These are phyloP conservation scores for Orchesellides sinensis DNA, from an alignment of 2,888 invertebrate genomes.

Conservation along the genomic window DNA sequence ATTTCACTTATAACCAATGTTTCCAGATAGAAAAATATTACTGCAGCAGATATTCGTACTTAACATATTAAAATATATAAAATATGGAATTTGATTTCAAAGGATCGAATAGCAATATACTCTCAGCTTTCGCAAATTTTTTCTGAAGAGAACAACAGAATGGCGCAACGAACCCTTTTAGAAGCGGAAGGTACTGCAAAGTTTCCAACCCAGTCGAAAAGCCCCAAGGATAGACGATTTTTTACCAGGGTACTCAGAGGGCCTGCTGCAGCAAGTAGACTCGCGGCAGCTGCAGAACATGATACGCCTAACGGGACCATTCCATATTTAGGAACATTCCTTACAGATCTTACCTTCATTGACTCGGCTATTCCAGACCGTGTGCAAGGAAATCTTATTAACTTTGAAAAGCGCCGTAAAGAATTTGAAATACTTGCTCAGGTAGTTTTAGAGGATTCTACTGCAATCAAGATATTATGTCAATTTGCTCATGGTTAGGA, in stretches of 20 bases:
- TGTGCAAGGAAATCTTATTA: conserved; percentile 87
- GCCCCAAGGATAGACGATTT: conserved; percentile 72
- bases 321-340: conserved; percentile 97
- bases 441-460: conserved; percentile 74
- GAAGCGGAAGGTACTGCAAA: conserved; percentile 99
- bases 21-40: too few species aligned
- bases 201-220: conserved; percentile 81
- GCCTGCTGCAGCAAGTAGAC: conserved; percentile 61
- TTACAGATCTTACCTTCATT: conserved; percentile 99
- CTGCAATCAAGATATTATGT: not conserved
- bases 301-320: conserved; percentile 87
- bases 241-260: conserved; percentile 73
- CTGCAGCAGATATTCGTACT: too few species aligned
- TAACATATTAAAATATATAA: too few species aligned
- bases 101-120: conserved; percentile 92
- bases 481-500: not conserved
- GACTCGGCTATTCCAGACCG: conserved; percentile 96
- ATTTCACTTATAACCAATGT: too few species aligned
- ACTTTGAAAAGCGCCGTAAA: conserved; percentile 98
- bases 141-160: conserved; percentile 98
- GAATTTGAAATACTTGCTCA: conserved; percentile 99
- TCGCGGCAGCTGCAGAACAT: conserved; percentile 70
- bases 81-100: conserved; percentile 92
- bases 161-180: conserved; percentile 93
- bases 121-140: conserved; percentile 97